These are phyloP conservation scores for Zaprionus tsacasi DNA, from an alignment of 1,140 invertebrate species.

Conservation along the genomic window DNA sequence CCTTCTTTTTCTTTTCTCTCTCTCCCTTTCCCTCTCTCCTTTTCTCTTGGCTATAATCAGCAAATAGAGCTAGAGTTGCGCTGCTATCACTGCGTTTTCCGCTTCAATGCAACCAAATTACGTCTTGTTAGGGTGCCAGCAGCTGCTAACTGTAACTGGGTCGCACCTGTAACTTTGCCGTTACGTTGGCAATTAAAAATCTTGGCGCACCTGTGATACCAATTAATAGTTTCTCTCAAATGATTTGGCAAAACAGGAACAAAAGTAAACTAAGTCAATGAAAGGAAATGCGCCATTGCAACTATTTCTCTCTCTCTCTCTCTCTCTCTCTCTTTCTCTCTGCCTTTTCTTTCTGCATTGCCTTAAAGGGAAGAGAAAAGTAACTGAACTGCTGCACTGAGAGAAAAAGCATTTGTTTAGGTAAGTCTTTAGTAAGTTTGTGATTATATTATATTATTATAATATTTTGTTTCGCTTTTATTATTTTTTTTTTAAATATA, in stretches of 20 bases:
- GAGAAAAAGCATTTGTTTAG: neutral
- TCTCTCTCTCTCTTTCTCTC: neutral
- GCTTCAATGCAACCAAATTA: constrained; percentile 63
- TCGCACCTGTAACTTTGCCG: constrained; percentile 51
- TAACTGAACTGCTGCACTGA: neutral
- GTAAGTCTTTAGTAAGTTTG: neutral
- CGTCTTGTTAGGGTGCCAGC: constrained; percentile 50
- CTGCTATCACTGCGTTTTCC: constrained; percentile 62
- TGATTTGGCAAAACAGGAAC: constrained; percentile 42
- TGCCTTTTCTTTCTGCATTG: neutral
- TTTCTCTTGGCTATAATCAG: constrained; percentile 24
- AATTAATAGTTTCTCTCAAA: constrained; percentile 76
- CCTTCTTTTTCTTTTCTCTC: neutral
- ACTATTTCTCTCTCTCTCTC: constrained; percentile 12
- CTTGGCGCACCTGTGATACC: constrained; percentile 44
- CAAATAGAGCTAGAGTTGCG: neutral
- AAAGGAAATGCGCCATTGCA: constrained; percentile 21
- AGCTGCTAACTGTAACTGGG: constrained; percentile 18
- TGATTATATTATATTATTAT: neutral
- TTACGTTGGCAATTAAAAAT: constrained; percentile 70
- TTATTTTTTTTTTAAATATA: neutral
- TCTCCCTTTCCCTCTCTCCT: neutral
- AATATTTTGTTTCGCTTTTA: neutral
- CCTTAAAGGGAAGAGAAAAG: neutral
- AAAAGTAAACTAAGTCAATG: constrained; percentile 19